Evolutionary conservation across 2,888 invertebrate genomes (phyloP), one percentile per base, ranked within the genome.

Genomic region (Priocnemis perturbator): DNA sequence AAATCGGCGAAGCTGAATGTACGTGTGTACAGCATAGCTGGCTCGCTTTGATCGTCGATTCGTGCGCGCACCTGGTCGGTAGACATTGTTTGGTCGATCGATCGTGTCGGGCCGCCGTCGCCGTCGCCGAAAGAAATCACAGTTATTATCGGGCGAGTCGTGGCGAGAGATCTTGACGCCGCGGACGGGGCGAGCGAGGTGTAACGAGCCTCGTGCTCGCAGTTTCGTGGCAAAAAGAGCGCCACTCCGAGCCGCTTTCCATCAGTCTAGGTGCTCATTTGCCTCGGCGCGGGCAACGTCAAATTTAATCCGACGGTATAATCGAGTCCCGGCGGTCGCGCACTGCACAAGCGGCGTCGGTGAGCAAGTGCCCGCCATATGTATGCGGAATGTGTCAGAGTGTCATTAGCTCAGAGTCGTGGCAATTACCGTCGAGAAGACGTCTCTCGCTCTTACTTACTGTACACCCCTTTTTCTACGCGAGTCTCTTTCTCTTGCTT

Each of bases 391-490:
- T 66, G 58, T 57, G 69, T 69, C 67, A 67, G 55, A 73, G 68
- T 76, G 67, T 71, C 73, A 67, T 73, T 76, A 73, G 70, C 48
- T 67, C 64, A 45, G 19, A 66, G 66, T 15, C 56, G 60, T 30
- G 62, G 55, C 70, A 69, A 76, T 73, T 67, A 71, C 63, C 63
- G 37, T 7, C 26, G 37, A 37, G 26, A 26, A 5, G 5, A 1
- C 14, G 37, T 37, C 37, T 26, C 26, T 37, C 37, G 5, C 26
- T 26, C 26, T 26, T 26, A 26, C 37, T 26, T 26, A 11, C 37
- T 37, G 37, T 26, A 26, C 26, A 3, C 37, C 37, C 7, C 37
- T 11, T 37, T 37, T 37, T 37, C 37, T 37, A 11, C 37, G 14
- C 7, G 7, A 3, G 11, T 37, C 14, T 37, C 11, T 11, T 37